These are phyloP conservation scores for Triops longicaudatus DNA, from an alignment of 1,140 invertebrate genomes.

Conservation along the genomic window DNA sequence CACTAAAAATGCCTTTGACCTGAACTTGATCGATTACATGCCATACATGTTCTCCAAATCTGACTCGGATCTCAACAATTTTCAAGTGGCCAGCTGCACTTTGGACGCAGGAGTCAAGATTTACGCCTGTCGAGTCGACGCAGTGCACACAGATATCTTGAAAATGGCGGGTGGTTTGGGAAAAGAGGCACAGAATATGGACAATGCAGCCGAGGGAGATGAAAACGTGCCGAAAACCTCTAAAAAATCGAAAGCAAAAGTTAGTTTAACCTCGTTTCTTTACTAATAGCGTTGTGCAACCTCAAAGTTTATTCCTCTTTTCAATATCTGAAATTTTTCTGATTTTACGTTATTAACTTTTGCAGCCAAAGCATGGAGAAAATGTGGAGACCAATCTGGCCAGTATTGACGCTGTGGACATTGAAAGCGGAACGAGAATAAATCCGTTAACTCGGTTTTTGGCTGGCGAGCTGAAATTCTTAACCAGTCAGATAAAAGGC, in stretches of 20 bases:
- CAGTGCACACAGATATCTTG: constrained; percentile 62
- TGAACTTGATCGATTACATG: constrained; percentile 75
- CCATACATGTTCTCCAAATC: constrained; percentile 57
- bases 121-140: constrained; percentile 69
- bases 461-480: constrained; percentile 33
- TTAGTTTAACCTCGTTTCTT: background rate
- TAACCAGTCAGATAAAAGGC: background rate
- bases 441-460: constrained; percentile 45
- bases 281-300: background rate
- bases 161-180: constrained; percentile 62
- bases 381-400: constrained; percentile 43
- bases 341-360: background rate
- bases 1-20: constrained; percentile 70
- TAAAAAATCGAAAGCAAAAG: constrained; percentile 40
- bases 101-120: constrained; percentile 75
- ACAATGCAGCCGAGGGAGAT: constrained; percentile 43
- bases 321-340: background rate
- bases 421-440: constrained; percentile 41
- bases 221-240: constrained; percentile 39
- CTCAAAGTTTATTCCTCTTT: too few relatives aligned
- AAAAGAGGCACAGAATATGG: constrained; percentile 36
- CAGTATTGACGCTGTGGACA: constrained; percentile 39
- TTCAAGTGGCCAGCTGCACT: constrained; percentile 60
- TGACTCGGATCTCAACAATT: constrained; percentile 56
- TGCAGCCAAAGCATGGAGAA: constrained; percentile 32